Evolutionary conservation across 2,888 invertebrate genomes (phyloP), one percentile per base, ranked within the genome.

Genomic region (Phrixothrix hirtus): DNA sequence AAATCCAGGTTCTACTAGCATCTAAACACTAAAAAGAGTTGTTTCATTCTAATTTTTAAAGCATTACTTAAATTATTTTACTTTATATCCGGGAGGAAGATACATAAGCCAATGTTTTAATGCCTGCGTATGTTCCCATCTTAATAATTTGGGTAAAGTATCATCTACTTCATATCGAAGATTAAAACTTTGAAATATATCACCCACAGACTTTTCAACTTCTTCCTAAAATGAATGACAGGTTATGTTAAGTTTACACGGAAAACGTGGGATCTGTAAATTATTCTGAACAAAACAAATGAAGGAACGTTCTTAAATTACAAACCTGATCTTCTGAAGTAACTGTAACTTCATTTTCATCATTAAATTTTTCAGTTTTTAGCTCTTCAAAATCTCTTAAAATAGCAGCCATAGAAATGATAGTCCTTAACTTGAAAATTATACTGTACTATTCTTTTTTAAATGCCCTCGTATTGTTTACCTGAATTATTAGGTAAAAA

Each of bases 1-100:
- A 87, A 55, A 98, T 79, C 99, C 99, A 99, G 4, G 98, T 88
- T 65, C 96, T 84, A 74, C 96, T 97, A 6, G 94, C 90, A 81
- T 99, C 98, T 59, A 99, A 78, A 69, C 86, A 85, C 84, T 86
- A 58, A 30, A 69, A 70, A 59, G 51, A 41, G 51, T 9, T n/a
- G n/a, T n/a, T n/a, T n/a, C n/a, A n/a, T n/a, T 21, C 17, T 17
- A 16, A 44, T 5, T n/a, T n/a, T 32, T 11, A 32, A 32, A 26
- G 2, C 29, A 45, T 15, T 15, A 13, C 2, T 14, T 25, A 13
- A 14, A 17, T 3, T 13, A 31, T 7, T 26, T 26, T 58, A 69
- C 69, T 64, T 68, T 62, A 56, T 92, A 93, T 55, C 82, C 81
- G 52, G 79, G 77, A 31, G 89, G 86, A 60, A 95, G 77, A 66